phyloP scores from a whole-genome alignment of 2,888 invertebrate species.

The Microctonus aethiopoides region DNA sequence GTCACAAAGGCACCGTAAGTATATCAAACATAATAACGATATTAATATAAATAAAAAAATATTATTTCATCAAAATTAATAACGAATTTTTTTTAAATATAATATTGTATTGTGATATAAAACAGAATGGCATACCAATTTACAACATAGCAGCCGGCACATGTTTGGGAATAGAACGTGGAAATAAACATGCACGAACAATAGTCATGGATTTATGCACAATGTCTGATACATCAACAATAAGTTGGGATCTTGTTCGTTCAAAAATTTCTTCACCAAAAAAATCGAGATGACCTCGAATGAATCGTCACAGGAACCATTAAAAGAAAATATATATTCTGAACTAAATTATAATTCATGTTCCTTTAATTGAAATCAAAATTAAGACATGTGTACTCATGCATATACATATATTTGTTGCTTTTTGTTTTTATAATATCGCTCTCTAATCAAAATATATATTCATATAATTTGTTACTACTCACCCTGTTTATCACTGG shows the following conservation, averaged over 20 bases:
- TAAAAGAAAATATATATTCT: background rate
- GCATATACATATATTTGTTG: background rate
- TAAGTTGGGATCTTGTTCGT: constrained; percentile 71
- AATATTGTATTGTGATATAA: too few relatives aligned
- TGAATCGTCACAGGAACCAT: background rate
- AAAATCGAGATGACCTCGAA: constrained; percentile 52
- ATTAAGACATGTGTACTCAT: too few relatives aligned
- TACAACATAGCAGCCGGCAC: constrained; percentile 90
- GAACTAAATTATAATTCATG: background rate
- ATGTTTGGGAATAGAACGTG: constrained; percentile 75
- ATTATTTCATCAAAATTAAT: too few relatives aligned
- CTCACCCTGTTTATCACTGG: background rate
- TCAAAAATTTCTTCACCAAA: constrained; percentile 50
- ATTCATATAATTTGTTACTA: background rate
- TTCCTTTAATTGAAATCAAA: background rate
- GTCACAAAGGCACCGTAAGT: constrained; percentile 78
- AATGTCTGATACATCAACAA: constrained; percentile 65
- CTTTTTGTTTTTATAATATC: background rate
- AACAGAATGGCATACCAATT: constrained; percentile 78
- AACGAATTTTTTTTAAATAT: too few relatives aligned
- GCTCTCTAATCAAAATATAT: background rate
- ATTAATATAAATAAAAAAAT: constrained; percentile 5
- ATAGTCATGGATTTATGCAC: constrained; percentile 75
- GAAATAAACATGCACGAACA: constrained; percentile 65
- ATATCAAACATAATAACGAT: background rate